These are phyloP conservation scores for Paratilapia polleni DNA, from an alignment of 2,113 vertebrate species.

Conservation along the genomic window DNA sequence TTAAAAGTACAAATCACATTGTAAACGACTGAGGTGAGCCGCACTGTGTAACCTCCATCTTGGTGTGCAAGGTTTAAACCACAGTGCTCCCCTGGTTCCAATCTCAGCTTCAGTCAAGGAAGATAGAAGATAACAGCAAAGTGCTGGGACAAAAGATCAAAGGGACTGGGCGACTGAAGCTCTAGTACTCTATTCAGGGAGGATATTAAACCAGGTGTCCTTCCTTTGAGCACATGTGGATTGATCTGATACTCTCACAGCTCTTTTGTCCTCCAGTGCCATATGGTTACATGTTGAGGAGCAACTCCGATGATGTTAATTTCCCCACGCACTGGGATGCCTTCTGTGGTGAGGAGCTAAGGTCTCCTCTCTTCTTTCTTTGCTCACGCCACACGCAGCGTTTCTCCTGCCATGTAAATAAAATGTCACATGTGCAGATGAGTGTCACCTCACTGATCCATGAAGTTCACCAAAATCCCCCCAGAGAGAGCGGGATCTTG, in stretches of 20 bases:
- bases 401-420: slow-evolving; percentile 30
- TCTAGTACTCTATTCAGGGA: slow-evolving; percentile 12
- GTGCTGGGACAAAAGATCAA: slow-evolving; percentile 16
- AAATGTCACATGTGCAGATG: slow-evolving; percentile 65
- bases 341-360: slow-evolving; percentile 10
- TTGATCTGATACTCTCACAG: neutral
- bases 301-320: slow-evolving; percentile 29
- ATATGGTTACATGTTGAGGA: neutral
- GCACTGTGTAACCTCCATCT: slow-evolving; percentile 41
- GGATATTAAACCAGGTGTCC: slow-evolving; percentile 52
- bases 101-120: slow-evolving; percentile 6
- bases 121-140: slow-evolving; percentile 24
- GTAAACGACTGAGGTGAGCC: slow-evolving; percentile 37
- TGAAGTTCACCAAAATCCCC: slow-evolving; percentile 23
- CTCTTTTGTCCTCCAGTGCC: slow-evolving; percentile 8
- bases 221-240: slow-evolving; percentile 1
- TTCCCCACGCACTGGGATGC: slow-evolving; percentile 2
- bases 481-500: neutral
- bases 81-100: neutral
- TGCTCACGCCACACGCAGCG: neutral
- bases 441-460: slow-evolving; percentile 60
- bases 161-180: neutral
- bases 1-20: slow-evolving; percentile 71
- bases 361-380: neutral
- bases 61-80: neutral